Percentiles rank a stretch among this genome's conserved stretches.
phyloP scores from a whole-genome alignment of 2,113 vertebrate species.

The Rhabdornis inornatus region DNA sequence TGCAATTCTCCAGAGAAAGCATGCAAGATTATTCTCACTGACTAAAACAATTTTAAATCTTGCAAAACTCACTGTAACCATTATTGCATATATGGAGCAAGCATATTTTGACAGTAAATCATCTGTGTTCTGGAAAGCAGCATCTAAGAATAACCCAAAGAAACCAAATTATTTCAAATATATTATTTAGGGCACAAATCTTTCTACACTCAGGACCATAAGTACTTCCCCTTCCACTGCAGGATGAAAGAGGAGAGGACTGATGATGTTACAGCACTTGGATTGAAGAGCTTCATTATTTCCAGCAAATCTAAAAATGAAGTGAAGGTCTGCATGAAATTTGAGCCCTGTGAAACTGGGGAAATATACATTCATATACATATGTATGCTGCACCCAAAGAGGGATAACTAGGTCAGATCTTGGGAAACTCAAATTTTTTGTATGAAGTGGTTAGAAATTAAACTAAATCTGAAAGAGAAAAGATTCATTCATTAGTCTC shows the following conservation, averaged over 20 bases:
- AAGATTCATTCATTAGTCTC: constrained; percentile 33
- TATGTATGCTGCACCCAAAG: neutral
- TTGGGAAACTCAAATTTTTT: neutral
- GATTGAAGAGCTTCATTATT: constrained; percentile 27
- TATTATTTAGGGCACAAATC: neutral
- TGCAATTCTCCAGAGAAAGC: neutral
- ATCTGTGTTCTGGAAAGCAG: neutral
- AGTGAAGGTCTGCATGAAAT: neutral
- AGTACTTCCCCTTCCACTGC: neutral
- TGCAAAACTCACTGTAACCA: neutral
- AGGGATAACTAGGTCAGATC: neutral
- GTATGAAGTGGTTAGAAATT: neutral
- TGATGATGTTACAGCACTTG: neutral
- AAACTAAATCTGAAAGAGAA: constrained; percentile 18
- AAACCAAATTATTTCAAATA: neutral
- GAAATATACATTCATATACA: neutral
- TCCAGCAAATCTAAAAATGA: constrained; percentile 7
- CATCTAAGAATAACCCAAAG: constrained; percentile 17
- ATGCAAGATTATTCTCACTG: neutral
- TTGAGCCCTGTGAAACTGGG: neutral
- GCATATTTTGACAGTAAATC: neutral
- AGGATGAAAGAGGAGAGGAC: neutral
- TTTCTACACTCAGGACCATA: neutral
- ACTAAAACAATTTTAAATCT: neutral
- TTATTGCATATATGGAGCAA: neutral